Conservation (phyloP, 2,797 vertebrate genomes). For the Botia almorhae region DNA sequence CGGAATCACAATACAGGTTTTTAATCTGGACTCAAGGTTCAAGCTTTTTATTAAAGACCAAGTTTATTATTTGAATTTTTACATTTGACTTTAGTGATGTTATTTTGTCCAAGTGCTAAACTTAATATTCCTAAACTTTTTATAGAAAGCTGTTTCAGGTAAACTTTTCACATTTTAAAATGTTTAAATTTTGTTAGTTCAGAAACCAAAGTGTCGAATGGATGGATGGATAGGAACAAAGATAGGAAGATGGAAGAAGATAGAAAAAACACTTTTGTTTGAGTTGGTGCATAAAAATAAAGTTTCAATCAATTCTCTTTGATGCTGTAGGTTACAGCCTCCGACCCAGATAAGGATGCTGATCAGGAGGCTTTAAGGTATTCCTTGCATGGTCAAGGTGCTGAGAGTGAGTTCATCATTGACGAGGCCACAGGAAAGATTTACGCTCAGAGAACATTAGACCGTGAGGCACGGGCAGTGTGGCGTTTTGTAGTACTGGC, state of each 20-base stretch:
- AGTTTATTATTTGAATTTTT: conserved; percentile 2
- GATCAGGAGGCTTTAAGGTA: conserved; percentile 86
- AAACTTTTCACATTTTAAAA: not conserved
- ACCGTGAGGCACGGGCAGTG: conserved; percentile 85
- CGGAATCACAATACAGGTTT: not conserved
- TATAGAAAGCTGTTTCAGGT: not conserved
- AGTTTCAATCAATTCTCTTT: conserved; percentile 55
- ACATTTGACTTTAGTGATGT: too few relatives aligned
- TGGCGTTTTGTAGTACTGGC: conserved; percentile 91
- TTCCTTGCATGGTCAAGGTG: conserved; percentile 88
- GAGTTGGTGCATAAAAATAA: conserved; percentile 21
- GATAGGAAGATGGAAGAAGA: conserved; percentile 61
- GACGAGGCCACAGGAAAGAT: conserved; percentile 88
- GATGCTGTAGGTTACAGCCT: conserved; percentile 82
- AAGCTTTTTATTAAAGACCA: not conserved
- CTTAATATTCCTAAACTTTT: too few relatives aligned
- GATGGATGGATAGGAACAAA: conserved; percentile 11
- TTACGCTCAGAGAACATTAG: conserved; percentile 83
- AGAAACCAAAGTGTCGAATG: not conserved
- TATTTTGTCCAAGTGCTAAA: not conserved
- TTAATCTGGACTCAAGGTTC: not conserved
- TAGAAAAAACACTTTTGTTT: conserved; percentile 5
- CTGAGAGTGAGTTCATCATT: conserved; percentile 86
- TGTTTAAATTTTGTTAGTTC: not conserved
- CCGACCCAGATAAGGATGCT: conserved; percentile 86